Evolutionary conservation across 2,113 vertebrate species (phyloP).

Genomic region (Scomber japonicus): DNA sequence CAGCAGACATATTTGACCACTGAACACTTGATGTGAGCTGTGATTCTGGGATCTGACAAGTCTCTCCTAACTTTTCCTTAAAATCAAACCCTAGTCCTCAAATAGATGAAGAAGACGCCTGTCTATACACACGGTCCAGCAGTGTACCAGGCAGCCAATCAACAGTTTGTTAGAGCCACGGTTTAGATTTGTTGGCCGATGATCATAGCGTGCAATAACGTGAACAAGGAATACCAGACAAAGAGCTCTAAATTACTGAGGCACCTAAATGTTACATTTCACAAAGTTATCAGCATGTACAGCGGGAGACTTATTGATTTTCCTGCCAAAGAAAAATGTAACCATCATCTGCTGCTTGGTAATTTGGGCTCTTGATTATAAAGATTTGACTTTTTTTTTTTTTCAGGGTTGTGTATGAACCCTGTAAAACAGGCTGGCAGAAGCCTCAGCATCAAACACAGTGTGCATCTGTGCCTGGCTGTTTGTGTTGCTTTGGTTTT

Average conservation of each 20-base stretch:
- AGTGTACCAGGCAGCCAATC: not conserved
- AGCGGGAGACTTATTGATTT: not conserved
- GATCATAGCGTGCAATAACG: not conserved
- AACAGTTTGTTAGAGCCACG: not conserved
- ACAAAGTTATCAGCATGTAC: not conserved
- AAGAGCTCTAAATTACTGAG: not conserved
- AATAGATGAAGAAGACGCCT: not conserved
- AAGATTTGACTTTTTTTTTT: not conserved
- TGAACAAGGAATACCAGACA: constrained; percentile 8
- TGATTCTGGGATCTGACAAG: too few species aligned
- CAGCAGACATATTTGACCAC: not conserved
- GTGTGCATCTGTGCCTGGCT: not conserved
- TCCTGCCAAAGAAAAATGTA: not conserved
- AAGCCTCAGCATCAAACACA: not conserved
- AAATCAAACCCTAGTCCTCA: not conserved
- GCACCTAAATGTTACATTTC: not conserved
- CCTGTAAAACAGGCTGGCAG: not conserved
- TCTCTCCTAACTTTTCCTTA: not conserved
- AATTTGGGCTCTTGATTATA: constrained; percentile 10
- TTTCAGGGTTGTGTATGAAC: not conserved
- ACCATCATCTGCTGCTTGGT: not conserved
- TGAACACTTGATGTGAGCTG: not conserved
- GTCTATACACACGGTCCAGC: too few species aligned
- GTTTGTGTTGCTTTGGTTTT: not conserved
- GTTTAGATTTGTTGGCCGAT: not conserved